Percentiles rank a stretch among this genome's conserved stretches.
Conservation (phyloP, 2,113 vertebrate genomes). For the Gymnobelideus leadbeateri region DNA sequence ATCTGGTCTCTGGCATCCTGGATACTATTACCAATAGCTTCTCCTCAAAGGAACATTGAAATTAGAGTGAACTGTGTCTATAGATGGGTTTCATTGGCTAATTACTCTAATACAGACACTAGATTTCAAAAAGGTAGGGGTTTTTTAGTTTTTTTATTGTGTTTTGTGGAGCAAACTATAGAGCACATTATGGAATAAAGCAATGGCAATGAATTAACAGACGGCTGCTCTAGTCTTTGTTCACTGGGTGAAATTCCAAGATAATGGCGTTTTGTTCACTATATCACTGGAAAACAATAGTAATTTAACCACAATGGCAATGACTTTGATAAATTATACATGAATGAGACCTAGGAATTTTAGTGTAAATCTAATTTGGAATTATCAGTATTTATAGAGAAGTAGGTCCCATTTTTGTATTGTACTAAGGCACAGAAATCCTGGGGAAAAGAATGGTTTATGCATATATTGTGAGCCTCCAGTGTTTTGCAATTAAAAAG, state of each 20-base stretch:
- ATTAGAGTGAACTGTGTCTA: slow-evolving; percentile 26
- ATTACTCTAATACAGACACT: slow-evolving; percentile 57
- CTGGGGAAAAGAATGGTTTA: slow-evolving; percentile 25
- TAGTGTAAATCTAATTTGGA: slow-evolving; percentile 53
- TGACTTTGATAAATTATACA: slow-evolving; percentile 60
- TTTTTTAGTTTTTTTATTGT: neutral
- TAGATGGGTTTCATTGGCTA: slow-evolving; percentile 49
- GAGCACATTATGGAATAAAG: slow-evolving; percentile 67
- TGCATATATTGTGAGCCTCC: neutral
- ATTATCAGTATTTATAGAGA: slow-evolving; percentile 47
- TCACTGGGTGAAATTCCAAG: slow-evolving; percentile 63
- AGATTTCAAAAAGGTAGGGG: slow-evolving; percentile 58
- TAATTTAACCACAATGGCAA: slow-evolving; percentile 46
- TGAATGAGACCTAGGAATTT: slow-evolving; percentile 66
- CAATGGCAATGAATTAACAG: slow-evolving; percentile 69
- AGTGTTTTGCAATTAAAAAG: neutral
- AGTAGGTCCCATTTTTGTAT: slow-evolving; percentile 41
- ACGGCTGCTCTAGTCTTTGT: slow-evolving; percentile 51
- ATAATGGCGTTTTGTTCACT: slow-evolving; percentile 70
- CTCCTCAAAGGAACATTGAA: neutral
- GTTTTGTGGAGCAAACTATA: slow-evolving; percentile 60
- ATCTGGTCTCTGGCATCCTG: neutral
- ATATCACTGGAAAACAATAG: slow-evolving; percentile 73
- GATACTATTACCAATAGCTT: slow-evolving; percentile 12
- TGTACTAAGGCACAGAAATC: slow-evolving; percentile 27